These are phyloP conservation scores for Adoxophyes honmai DNA, from an alignment of 1,140 invertebrate species.

Conservation along the genomic window DNA sequence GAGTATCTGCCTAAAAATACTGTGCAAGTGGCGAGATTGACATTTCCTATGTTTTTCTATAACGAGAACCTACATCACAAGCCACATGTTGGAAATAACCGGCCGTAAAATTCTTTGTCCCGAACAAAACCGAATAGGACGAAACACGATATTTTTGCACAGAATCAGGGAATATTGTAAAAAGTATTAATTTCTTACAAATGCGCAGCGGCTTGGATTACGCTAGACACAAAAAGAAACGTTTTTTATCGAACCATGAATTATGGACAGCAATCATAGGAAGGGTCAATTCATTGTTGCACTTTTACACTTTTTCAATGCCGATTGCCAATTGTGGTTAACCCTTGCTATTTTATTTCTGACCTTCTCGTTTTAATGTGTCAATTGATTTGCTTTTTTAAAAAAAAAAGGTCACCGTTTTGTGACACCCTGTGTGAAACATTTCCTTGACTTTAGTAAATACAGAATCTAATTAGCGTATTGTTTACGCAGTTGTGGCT, in stretches of 20 bases:
- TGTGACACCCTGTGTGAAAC: neutral
- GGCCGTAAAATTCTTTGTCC: constrained; percentile 45
- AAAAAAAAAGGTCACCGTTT: neutral
- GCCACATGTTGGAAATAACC: constrained; percentile 52
- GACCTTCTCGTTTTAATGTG: constrained; percentile 6
- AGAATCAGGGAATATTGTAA: constrained; percentile 65
- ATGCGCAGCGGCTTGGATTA: constrained; percentile 62
- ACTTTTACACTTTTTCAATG: constrained; percentile 34
- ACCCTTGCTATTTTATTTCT: constrained; percentile 31
- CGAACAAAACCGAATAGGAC: constrained; percentile 26
- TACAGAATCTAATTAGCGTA: neutral
- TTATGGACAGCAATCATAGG: constrained; percentile 53
- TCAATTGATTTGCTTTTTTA: neutral
- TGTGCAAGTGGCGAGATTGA: constrained; percentile 14
- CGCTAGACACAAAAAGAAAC: constrained; percentile 39
- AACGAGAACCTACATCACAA: constrained; percentile 44
- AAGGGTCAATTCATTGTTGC: constrained; percentile 58
- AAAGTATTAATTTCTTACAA: constrained; percentile 65
- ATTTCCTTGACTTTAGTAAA: neutral
- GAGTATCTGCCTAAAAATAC: constrained; percentile 6
- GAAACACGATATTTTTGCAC: constrained; percentile 70
- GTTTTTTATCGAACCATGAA: constrained; percentile 44
- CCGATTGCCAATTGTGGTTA: constrained; percentile 44
- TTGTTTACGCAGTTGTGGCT: neutral
- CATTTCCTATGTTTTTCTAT: constrained; percentile 14